Percentiles rank a stretch among this genome's conserved stretches.
Evolutionary conservation across 1,140 invertebrate species (phyloP).

Genomic region (Dinothrombium tinctorium): DNA sequence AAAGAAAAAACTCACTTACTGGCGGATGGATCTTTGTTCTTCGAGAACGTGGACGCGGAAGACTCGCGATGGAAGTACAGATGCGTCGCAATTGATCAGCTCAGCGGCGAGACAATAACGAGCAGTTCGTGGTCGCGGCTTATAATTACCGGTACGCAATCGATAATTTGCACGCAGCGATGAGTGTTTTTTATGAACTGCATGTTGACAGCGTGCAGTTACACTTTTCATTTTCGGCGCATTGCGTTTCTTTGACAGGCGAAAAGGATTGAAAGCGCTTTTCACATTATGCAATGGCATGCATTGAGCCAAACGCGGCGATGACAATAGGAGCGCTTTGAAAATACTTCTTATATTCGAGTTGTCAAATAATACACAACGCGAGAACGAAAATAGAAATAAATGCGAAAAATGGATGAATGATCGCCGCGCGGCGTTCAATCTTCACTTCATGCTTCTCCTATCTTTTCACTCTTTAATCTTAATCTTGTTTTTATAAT

Average conservation of each 20-base stretch:
- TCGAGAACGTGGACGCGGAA: conserved; percentile 7
- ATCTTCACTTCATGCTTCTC: background rate
- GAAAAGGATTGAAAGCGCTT: background rate
- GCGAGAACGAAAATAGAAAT: no score
- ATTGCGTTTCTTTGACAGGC: no score
- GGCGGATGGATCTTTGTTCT: conserved; percentile 9
- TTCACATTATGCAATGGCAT: background rate
- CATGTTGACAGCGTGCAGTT: no score
- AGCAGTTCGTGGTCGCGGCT: conserved; percentile 76
- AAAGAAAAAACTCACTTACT: conserved; percentile 9
- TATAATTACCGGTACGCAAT: conserved; percentile 30
- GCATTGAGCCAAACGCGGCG: background rate
- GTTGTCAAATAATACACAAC: background rate
- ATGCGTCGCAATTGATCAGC: conserved; percentile 71
- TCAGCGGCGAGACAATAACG: conserved; percentile 71
- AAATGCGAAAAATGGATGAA: no score
- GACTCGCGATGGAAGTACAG: conserved; percentile 32
- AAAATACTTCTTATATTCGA: background rate
- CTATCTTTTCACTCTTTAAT: background rate
- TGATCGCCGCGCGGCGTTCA: no score
- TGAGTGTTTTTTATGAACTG: background rate
- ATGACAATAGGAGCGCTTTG: background rate
- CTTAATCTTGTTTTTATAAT: background rate
- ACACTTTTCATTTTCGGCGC: no score
- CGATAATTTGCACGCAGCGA: background rate